Evolutionary conservation across 2,888 invertebrate genomes (phyloP).

Genomic region (Spicauda simplicius): DNA sequence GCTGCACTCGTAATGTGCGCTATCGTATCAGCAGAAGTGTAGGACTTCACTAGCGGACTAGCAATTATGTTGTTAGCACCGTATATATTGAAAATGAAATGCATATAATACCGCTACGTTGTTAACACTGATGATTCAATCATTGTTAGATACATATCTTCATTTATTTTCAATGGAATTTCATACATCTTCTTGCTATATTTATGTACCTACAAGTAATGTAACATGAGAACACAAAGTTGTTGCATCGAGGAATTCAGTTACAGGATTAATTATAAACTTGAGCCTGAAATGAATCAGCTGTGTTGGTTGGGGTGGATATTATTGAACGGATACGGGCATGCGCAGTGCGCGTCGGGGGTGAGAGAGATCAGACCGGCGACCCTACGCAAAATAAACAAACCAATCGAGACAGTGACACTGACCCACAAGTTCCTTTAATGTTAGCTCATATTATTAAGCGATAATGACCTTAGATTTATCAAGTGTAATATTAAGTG

Average conservation of each 20-base stretch:
- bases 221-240: not conserved
- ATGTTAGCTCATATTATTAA: conserved; percentile 8
- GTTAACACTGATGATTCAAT: not conserved
- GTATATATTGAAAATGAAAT: conserved; percentile 11
- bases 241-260: not conserved
- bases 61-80: conserved; percentile 31
- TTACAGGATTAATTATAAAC: conserved; percentile 31
- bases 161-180: not conserved
- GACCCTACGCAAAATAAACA: conserved; percentile 74
- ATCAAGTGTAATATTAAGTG: not conserved
- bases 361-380: conserved; percentile 56
- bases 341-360: conserved; percentile 61
- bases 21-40: conserved; percentile 7
- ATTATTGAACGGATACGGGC: conserved; percentile 75
- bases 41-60: conserved; percentile 12
- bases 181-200: not conserved
- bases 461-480: not conserved
- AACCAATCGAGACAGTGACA: conserved; percentile 66
- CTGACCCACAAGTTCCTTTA: conserved; percentile 60
- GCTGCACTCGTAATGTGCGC: conserved; percentile 37
- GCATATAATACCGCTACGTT: conserved; percentile 1
- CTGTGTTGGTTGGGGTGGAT: conserved; percentile 48
- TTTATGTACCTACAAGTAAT: too few relatives aligned
- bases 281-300: conserved; percentile 48
- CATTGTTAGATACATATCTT: not conserved